A percentile compares a stretch with the other conserved stretches of the same genome.
phyloP scores from a whole-genome alignment of 1,140 invertebrate species.

The Maconellicoccus hirsutus region DNA sequence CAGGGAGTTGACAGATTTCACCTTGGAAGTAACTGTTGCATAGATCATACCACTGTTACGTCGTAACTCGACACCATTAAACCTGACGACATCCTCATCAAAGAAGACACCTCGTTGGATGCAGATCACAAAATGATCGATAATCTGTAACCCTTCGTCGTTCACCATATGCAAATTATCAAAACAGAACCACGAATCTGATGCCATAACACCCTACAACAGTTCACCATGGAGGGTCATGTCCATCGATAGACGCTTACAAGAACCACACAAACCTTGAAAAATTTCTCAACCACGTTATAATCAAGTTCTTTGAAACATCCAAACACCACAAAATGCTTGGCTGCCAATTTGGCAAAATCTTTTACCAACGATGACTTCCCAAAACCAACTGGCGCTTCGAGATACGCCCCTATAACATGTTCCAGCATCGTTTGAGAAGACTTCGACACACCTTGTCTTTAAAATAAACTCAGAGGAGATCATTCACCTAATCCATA shows the following conservation, averaged over 20 bases:
- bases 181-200: slow-evolving; percentile 10
- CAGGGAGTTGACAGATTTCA: not conserved
- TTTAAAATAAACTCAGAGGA: not conserved
- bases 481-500: slow-evolving; percentile 48
- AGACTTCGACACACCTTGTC: not conserved
- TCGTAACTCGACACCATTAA: not conserved
- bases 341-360: slow-evolving; percentile 89
- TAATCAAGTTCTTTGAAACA: slow-evolving; percentile 90
- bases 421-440: not conserved
- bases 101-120: not conserved
- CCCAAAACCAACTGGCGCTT: slow-evolving; percentile 89
- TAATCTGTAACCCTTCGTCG: not conserved
- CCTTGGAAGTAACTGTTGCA: no score
- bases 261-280: slow-evolving; percentile 49
- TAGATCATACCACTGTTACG: no score
- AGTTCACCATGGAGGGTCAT: no score
- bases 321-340: slow-evolving; percentile 94
- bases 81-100: not conserved
- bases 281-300: slow-evolving; percentile 88
- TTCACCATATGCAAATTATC: not conserved
- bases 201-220: not conserved
- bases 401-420: slow-evolving; percentile 60
- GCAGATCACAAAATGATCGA: not conserved
- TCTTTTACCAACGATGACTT: slow-evolving; percentile 96
- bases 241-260: no score